Evolutionary conservation across 92 coral and sea anemone genomes (phyloP).

Genomic region (Parazoanthus atlanticus): DNA sequence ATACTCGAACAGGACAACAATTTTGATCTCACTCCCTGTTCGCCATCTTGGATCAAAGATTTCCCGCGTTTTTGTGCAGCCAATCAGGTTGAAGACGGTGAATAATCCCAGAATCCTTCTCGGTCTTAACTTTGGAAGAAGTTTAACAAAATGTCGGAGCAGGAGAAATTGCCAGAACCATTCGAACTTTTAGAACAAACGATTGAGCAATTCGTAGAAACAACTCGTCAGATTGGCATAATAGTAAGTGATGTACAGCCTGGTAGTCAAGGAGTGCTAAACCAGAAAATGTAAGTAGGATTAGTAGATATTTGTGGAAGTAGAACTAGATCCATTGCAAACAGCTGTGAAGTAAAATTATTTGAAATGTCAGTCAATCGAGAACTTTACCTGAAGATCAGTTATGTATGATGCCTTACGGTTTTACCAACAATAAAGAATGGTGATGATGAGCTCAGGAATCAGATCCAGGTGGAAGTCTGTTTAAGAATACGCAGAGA

Average conservation of each 20-base stretch:
- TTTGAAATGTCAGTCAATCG: too few relatives aligned
- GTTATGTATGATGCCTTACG: not conserved
- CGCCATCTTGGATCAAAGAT: constrained; percentile 39
- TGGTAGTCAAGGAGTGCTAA: constrained; percentile 98
- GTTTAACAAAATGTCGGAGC: constrained; percentile 78
- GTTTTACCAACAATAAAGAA: too few relatives aligned
- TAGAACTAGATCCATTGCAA: not conserved
- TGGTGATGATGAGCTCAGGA: too few relatives aligned
- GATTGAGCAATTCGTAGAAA: constrained; percentile 97
- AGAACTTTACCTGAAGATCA: too few relatives aligned
- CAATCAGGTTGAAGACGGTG: constrained; percentile 6
- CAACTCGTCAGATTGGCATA: constrained; percentile 97
- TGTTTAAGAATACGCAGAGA: not conserved
- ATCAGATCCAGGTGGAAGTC: too few relatives aligned
- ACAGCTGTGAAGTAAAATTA: too few relatives aligned
- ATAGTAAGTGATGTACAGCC: constrained; percentile 99
- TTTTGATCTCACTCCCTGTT: not conserved
- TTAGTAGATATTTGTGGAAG: not conserved
- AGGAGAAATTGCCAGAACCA: constrained; percentile 78
- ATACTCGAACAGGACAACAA: not conserved
- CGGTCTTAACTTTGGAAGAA: not conserved
- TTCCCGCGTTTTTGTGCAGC: constrained; percentile 39
- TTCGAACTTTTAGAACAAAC: constrained; percentile 97
- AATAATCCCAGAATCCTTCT: constrained; percentile 25
- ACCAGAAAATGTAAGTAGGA: constrained; percentile 93